Evolutionary conservation across 2,113 vertebrate genomes (phyloP), one percentile per base, ranked within the genome.

Genomic region (Leucoraja erinaceus): DNA sequence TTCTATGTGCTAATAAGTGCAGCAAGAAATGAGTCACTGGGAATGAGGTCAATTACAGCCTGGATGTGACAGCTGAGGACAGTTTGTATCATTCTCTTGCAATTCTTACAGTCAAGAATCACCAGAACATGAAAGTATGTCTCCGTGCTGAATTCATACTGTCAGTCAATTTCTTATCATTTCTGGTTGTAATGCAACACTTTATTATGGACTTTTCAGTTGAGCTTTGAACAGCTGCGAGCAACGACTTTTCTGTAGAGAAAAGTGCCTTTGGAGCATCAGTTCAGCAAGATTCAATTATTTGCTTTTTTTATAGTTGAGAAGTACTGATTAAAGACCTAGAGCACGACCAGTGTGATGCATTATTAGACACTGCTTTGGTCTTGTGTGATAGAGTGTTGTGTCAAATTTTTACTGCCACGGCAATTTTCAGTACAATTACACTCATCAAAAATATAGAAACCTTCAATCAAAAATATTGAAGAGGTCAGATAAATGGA

Each of bases 241-340:
- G n/a, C 11, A 88, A 14, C 56, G 20, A 22, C 86, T 16, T 90
- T 38, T 38, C 63, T 38, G 61, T 18, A 31, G 63, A n/a, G 59
- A 28, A n/a, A 66, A 90, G n/a, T 33, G 61, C 66, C n/a, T 18
- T 33, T 16, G 14, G 63, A 74, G 63, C 93, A 75, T 61, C 22
- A 76, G 61, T 22, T 79, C 93, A 94, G 84, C 38, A 90, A 94
- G 70, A 93, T 31, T 59, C 47, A 93, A 77, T 93, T 90, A 31
- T 90, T 93, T 93, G 90, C 92, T 79, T 93, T 93, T 93, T 93
- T 93, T 94, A 93, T 93, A 93, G 93, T 47, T 94, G 83, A 16
- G 63, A 76, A 93, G 94, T 94, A 93, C 93, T 94, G 56, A 11
- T 8, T 78, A 74, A 68, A 16, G n/a, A 66, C 31, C 56, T 14